Base-by-base conservation (phyloP, 2,113 vertebrate species). In the Silurus glanis region DNA sequence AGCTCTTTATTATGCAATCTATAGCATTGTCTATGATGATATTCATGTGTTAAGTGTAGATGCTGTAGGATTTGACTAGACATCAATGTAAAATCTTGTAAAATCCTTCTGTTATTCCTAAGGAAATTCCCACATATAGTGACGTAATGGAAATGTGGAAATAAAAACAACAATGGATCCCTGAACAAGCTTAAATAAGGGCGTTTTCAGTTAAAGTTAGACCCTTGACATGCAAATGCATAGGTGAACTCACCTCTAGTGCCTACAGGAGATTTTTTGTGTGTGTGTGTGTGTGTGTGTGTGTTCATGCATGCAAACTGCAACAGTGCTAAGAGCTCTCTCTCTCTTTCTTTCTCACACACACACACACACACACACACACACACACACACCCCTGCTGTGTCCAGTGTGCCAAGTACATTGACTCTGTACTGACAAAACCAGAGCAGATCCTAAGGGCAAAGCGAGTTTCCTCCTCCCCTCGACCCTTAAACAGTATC, bases 311-410 rank as follows among this genome's bases (percentile, higher is more conserved):
- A 83, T 86, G 83, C 80, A 85, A 86, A 82, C 72, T 64, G 45
- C 37, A 75, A 23, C 25, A 10, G 53, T 75, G 84, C 72, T 83
- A 88, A 88, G 85, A 82, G 71, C 78, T 86, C 85, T 82, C 8
- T 49, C 9, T 47, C 69, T 51, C 72, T 51, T 21, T n/a, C 71
- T 72, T 19, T 51, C 72, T 71, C 62, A 66, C n/a, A 66, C 62
- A 66, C 62, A 25, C 62, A 66, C 66, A 49, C 47, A 53, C 67
- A 45, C 67, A 45, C 71, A 12, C 19, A 6, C 69, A 72, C 47
- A 51, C 47, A 75, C 45, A 47, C 64, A 79, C 85, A 55, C 83
- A 83, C 83, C 82, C 67, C 28, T 80, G 75, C 83, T 89, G 72
- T 76, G 28, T 53, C 88, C 81, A 81, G 76, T 49, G 74, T 19